A percentile compares a stretch with the other conserved stretches of the same genome.
phyloP scores from a whole-genome alignment of 2,113 vertebrate species.

The Labeo rohita region DNA sequence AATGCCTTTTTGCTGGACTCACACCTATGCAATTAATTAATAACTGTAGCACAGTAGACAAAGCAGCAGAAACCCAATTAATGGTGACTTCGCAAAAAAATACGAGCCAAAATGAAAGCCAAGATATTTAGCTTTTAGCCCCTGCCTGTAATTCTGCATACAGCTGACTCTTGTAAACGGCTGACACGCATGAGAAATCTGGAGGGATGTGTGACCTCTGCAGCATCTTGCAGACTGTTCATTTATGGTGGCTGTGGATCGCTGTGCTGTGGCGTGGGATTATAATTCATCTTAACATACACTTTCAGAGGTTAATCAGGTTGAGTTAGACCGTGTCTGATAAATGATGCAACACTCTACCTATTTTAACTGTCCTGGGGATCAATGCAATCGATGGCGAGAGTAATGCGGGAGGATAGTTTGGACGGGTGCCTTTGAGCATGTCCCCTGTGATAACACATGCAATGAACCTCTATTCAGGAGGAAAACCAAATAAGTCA shows the following conservation, averaged over 20 bases:
- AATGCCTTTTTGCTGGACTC: constrained; percentile 45
- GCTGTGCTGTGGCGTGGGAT: neutral
- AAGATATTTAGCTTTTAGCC: neutral
- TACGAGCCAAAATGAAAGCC: neutral
- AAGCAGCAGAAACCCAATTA: neutral
- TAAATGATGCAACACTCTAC: constrained; percentile 43
- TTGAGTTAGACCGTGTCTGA: constrained; percentile 41
- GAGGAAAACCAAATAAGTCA: constrained; percentile 26
- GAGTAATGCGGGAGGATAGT: constrained; percentile 41
- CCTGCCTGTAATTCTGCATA: neutral
- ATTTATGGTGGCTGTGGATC: neutral
- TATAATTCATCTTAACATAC: constrained; percentile 46
- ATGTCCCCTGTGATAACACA: constrained; percentile 24
- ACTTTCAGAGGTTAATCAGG: constrained; percentile 40
- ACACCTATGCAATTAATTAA: constrained; percentile 32
- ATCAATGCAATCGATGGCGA: constrained; percentile 51
- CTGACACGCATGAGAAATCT: constrained; percentile 13
- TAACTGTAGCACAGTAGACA: constrained; percentile 38
- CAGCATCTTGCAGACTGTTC: neutral
- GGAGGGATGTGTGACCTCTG: constrained; percentile 8
- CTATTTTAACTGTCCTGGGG: constrained; percentile 39
- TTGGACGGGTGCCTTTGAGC: constrained; percentile 14
- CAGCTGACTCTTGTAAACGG: constrained; percentile 1
- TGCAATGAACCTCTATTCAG: neutral
- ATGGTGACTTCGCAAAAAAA: neutral